These are phyloP conservation scores for Hirundo rustica DNA, from an alignment of 2,797 vertebrate species.

Conservation along the genomic window DNA sequence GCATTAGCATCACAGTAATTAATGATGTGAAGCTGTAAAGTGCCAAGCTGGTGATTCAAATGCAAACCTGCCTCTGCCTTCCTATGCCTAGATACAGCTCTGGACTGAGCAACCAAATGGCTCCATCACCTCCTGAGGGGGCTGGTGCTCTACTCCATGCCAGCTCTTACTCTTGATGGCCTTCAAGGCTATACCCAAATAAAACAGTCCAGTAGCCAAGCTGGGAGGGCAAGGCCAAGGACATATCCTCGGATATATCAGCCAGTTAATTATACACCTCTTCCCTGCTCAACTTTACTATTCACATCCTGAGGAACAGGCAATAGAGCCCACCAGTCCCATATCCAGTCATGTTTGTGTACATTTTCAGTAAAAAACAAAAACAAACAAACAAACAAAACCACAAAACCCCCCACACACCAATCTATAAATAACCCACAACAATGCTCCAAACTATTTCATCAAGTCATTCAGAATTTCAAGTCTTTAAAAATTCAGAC, in stretches of 20 bases:
- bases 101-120: fast-evolving
- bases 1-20: background rate
- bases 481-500: background rate
- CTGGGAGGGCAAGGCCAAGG: background rate
- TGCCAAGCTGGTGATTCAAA: background rate
- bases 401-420: no score
- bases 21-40: background rate
- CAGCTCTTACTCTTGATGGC: background rate
- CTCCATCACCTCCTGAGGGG: background rate
- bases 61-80: background rate
- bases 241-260: background rate
- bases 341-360: background rate
- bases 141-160: background rate
- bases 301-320: background rate
- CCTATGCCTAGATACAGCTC: background rate
- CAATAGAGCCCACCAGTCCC: background rate
- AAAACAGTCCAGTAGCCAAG: background rate
- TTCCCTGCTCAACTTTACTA: background rate
- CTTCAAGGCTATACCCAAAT: background rate
- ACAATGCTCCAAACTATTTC: background rate
- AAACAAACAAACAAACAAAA: no score
- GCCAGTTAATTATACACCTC: background rate
- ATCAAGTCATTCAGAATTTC: background rate
- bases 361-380: background rate
- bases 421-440: background rate